Conservation (phyloP, 1,140 invertebrate species). For the Drosophila seguyi region DNA sequence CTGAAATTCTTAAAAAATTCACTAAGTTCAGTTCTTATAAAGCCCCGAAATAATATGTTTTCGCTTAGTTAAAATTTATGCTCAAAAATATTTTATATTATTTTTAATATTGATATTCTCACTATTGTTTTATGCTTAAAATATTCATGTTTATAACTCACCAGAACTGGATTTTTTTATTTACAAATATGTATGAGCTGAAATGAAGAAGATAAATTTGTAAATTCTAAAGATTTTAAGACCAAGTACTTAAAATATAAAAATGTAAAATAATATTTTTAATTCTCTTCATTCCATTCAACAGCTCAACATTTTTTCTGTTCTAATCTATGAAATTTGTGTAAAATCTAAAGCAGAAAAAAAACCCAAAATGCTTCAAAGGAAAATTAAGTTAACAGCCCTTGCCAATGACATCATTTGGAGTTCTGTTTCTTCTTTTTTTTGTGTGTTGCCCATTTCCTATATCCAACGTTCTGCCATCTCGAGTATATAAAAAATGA, state of each 20-base stretch:
- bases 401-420: slow-evolving; percentile 47
- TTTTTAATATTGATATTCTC: not conserved
- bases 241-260: not conserved
- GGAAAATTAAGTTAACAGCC: slow-evolving; percentile 31
- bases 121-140: not conserved
- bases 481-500: slow-evolving; percentile 3
- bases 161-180: not conserved
- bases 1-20: not conserved
- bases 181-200: not conserved
- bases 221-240: not conserved
- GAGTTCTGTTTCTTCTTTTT: slow-evolving; percentile 4
- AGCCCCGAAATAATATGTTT: no score
- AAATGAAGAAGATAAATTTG: not conserved
- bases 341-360: slow-evolving; percentile 1
- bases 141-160: not conserved
- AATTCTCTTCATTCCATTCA: not conserved
- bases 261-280: not conserved
- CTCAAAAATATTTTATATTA: no score
- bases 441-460: slow-evolving; percentile 16
- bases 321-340: not conserved
- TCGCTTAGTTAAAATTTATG: no score
- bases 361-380: not conserved
- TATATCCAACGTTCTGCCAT: slow-evolving; percentile 25
- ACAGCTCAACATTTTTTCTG: not conserved
- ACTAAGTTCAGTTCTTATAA: no score